A percentile compares a stretch with the other conserved stretches of the same genome.
phyloP scores from a whole-genome alignment of 1,140 invertebrate species.

The Drosophila ogumai region DNA sequence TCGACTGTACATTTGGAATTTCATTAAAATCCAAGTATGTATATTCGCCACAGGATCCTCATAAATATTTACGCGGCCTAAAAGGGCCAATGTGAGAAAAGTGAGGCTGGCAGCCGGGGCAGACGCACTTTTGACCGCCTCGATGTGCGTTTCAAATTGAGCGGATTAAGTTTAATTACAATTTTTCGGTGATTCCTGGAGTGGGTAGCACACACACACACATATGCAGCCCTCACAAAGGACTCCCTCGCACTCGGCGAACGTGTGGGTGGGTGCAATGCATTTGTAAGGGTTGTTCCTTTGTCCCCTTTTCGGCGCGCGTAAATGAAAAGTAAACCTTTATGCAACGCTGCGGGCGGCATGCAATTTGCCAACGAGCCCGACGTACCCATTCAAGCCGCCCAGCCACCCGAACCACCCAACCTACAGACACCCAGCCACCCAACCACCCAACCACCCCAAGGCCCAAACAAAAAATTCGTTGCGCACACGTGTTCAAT shows the following conservation, averaged over 20 bases:
- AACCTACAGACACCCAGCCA: slow-evolving; percentile 2
- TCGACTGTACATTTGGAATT: slow-evolving; percentile 2
- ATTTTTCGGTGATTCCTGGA: slow-evolving; percentile 62
- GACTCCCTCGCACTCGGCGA: slow-evolving; percentile 3
- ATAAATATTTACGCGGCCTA: slow-evolving; percentile 36
- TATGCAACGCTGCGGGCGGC: slow-evolving; percentile 69
- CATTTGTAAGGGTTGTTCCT: slow-evolving; percentile 73
- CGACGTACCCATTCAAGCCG: slow-evolving; percentile 18
- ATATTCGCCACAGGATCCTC: slow-evolving; percentile 4
- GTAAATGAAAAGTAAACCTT: slow-evolving; percentile 79
- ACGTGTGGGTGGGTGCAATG: slow-evolving; percentile 40
- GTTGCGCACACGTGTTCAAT: slow-evolving; percentile 73
- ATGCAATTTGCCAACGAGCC: slow-evolving; percentile 59
- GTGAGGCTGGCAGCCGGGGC: slow-evolving; percentile 4
- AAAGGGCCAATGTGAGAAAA: slow-evolving; percentile 18
- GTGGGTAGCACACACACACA: not conserved
- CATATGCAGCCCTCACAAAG: slow-evolving; percentile 26
- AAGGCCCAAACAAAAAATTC: slow-evolving; percentile 49
- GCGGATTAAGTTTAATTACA: slow-evolving; percentile 85
- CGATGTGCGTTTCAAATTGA: slow-evolving; percentile 84
- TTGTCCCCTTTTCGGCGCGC: slow-evolving; percentile 54
- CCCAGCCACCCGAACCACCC: slow-evolving; percentile 7
- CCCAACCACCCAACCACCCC: not conserved
- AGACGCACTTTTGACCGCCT: slow-evolving; percentile 44
- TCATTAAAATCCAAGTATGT: slow-evolving; percentile 8